Evolutionary conservation across 2,797 vertebrate genomes (phyloP), one percentile per base, ranked within the genome.

Genomic region (Neopelma chrysocephalum): DNA sequence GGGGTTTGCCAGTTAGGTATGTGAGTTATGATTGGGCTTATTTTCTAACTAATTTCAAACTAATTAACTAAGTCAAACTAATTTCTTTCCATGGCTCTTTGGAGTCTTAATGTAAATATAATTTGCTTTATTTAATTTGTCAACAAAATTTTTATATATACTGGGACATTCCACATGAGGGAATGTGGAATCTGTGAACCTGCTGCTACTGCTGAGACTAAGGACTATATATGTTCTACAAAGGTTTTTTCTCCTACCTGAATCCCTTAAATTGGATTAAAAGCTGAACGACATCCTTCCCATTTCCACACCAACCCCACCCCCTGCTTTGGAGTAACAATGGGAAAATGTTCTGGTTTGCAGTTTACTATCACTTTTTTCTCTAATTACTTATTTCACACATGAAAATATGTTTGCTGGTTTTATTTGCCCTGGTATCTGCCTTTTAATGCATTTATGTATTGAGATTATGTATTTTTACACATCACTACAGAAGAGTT

Each of bases 321-420:
- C 17, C 2, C 15, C 34, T 71, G 27, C 50, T 71, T 90, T 96
- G 60, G 42, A 96, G 47, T 60, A 85, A 21, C 32, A 73, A 75
- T 53, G n/a, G 69, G 18, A 85, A 89, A 94, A 93, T 62, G 18
- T 70, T 89, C 76, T 83, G 26, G 16, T 88, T 95, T 92, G 75
- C 69, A 93, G 81, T 95, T 94, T 94, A 88, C 70, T 80, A 80
- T 89, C 79, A 84, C 72, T 88, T 91, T 87, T 91, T 91, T 62
- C 85, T 90, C 89, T 96, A 97, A 96, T 96, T 95, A 92, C 72
- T 89, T 91, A 53, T 86, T 96, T 95, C 78, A 95, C 90, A 86
- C 86, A 91, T 93, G 73, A 94, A 96, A 95, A 92, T 89, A 91
- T 66, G 45, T 91, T 95, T 89, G 40, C 45, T 91, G 78, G 21